phyloP scores from a whole-genome alignment of 2,113 vertebrate genomes.

The Bungarus multicinctus region DNA sequence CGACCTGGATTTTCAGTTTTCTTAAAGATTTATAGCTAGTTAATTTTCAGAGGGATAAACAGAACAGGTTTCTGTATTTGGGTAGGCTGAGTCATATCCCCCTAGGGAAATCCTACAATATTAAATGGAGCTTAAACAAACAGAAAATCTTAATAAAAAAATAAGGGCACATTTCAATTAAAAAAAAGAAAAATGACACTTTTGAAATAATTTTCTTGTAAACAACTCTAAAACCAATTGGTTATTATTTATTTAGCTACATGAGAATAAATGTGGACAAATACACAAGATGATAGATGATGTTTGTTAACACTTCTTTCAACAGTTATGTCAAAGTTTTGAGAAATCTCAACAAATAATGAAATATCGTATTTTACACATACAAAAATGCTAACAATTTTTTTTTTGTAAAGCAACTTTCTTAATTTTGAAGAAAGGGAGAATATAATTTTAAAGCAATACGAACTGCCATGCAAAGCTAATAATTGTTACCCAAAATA shows the following conservation, averaged over 20 bases:
- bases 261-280: conserved; percentile 23
- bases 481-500: neutral
- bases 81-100: neutral
- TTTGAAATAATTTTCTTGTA: conserved; percentile 3
- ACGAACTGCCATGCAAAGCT: neutral
- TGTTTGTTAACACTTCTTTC: neutral
- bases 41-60: neutral
- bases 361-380: neutral
- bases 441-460: neutral
- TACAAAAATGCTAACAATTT: neutral
- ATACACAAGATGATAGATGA: neutral
- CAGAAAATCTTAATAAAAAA: neutral
- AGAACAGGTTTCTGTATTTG: neutral
- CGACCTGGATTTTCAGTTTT: neutral
- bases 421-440: neutral
- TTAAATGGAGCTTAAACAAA: neutral
- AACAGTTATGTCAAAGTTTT: conserved; percentile 13
- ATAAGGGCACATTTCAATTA: neutral
- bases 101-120: neutral
- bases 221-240: conserved; percentile 19
- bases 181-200: conserved; percentile 2
- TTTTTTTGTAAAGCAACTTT: neutral
- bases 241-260: conserved; percentile 12
- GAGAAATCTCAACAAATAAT: neutral
- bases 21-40: neutral